These are phyloP conservation scores for Scomber scombrus DNA, from an alignment of 2,113 vertebrate genomes.

Conservation along the genomic window DNA sequence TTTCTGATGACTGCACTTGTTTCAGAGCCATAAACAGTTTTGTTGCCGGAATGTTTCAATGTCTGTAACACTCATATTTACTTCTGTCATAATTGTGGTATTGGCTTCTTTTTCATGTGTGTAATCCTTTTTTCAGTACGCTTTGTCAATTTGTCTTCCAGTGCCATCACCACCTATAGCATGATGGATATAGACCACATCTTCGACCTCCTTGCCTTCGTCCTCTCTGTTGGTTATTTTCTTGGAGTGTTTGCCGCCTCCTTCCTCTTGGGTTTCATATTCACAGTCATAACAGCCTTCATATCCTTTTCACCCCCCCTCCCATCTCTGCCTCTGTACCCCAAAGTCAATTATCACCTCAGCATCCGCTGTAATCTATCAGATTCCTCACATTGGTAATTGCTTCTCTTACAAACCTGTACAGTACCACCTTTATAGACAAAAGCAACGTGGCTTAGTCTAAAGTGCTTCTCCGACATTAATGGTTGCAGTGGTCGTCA, in stretches of 20 bases:
- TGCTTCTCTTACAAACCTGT: constrained; percentile 63
- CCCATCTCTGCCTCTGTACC: constrained; percentile 39
- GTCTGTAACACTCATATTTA: constrained; percentile 26
- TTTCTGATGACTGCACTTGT: constrained; percentile 51
- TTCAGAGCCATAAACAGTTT: constrained; percentile 41
- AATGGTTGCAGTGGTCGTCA: constrained; percentile 63
- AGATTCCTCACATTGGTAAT: constrained; percentile 62
- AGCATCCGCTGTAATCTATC: constrained; percentile 65
- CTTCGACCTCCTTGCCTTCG: constrained; percentile 84
- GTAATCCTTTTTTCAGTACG: constrained; percentile 18
- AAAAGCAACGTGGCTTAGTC: constrained; percentile 45
- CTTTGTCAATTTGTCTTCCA: constrained; percentile 76
- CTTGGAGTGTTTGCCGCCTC: constrained; percentile 88
- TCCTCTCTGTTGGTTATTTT: constrained; percentile 88
- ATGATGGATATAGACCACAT: constrained; percentile 84
- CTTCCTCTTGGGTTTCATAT: constrained; percentile 87
- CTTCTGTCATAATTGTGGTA: constrained; percentile 8
- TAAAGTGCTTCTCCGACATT: constrained; percentile 53
- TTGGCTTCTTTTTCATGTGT: background rate
- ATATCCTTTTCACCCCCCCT: constrained; percentile 88
- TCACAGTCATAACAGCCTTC: constrained; percentile 88
- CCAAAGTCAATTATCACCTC: constrained; percentile 74
- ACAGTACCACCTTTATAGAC: constrained; percentile 66
- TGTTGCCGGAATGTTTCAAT: constrained; percentile 29
- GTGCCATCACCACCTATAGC: constrained; percentile 88